Conservation (phyloP, 2,888 invertebrate genomes). For the Melanostoma mellinum region DNA sequence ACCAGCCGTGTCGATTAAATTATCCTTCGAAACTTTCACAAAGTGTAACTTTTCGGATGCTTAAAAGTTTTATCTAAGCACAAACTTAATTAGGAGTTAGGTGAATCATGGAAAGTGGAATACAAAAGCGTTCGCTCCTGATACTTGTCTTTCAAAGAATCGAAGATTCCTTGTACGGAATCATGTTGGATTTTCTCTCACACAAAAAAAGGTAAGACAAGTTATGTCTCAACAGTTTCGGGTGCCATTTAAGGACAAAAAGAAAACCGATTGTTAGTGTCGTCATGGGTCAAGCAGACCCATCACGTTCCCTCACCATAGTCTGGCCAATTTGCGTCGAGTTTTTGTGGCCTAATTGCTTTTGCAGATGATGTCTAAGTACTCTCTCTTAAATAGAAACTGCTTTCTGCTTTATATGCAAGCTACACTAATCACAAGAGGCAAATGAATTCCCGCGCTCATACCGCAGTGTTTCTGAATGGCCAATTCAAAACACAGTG, state of each 20-base stretch:
- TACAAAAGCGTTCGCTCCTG: conserved; percentile 27
- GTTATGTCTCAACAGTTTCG: no score
- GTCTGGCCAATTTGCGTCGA: conserved; percentile 19
- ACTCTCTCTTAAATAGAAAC: neutral
- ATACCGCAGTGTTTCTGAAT: neutral
- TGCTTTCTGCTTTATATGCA: conserved; percentile 5
- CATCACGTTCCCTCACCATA: neutral
- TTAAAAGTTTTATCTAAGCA: conserved; percentile 60
- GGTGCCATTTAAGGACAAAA: no score
- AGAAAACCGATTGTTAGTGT: no score
- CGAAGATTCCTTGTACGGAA: neutral
- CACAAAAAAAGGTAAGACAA: neutral
- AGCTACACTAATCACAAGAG: conserved; percentile 13
- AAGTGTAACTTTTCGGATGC: conserved; percentile 57
- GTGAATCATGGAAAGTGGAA: conserved; percentile 54
- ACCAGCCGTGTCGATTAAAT: conserved; percentile 37
- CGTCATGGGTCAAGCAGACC: neutral
- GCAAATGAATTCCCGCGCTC: conserved; percentile 25
- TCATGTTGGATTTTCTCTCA: neutral
- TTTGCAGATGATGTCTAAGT: neutral
- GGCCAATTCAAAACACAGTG: conserved; percentile 5
- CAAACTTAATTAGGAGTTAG: conserved; percentile 65
- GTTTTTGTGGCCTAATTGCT: conserved; percentile 23
- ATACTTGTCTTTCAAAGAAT: conserved; percentile 19
- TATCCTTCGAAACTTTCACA: conserved; percentile 56